A percentile compares a stretch with the other conserved stretches of the same genome.
These are phyloP conservation scores for Odontocerum albicorne DNA, from an alignment of 2,888 invertebrate species.

Conservation along the genomic window DNA sequence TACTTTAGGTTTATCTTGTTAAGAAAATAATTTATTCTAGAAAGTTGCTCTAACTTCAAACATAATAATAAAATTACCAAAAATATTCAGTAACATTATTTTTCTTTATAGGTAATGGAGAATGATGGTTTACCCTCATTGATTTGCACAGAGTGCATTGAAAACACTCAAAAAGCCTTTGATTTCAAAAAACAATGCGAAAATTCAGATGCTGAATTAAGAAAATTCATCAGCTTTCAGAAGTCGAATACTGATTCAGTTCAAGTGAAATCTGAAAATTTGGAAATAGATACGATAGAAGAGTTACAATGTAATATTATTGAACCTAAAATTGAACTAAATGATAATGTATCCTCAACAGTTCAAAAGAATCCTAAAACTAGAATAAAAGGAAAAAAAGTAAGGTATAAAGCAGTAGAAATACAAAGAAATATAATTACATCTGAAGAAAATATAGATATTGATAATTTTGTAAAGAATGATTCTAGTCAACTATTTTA, in stretches of 20 bases:
- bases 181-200: conserved; percentile 35
- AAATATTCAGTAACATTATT: no score
- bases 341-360: no score
- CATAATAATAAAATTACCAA: no score
- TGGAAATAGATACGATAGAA: conserved; percentile 6
- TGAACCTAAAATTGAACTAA: conserved; percentile 24
- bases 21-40: no score
- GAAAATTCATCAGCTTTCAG: conserved; percentile 15
- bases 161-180: conserved; percentile 23
- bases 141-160: conserved; percentile 33
- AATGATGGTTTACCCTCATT: conserved; percentile 38
- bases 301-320: not conserved
- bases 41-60: no score
- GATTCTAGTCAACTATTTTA: conserved; percentile 47
- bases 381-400: not conserved
- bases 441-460: not conserved
- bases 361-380: not conserved
- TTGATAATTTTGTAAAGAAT: conserved; percentile 37
- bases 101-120: conserved; percentile 46
- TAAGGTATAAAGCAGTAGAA: conserved; percentile 3
- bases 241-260: not conserved
- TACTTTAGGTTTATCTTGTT: no score
- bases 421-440: conserved; percentile 7
- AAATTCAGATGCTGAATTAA: conserved; percentile 30
- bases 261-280: conserved; percentile 21